Conservation (phyloP, 2,797 vertebrate species). For the Argentina silus region DNA sequence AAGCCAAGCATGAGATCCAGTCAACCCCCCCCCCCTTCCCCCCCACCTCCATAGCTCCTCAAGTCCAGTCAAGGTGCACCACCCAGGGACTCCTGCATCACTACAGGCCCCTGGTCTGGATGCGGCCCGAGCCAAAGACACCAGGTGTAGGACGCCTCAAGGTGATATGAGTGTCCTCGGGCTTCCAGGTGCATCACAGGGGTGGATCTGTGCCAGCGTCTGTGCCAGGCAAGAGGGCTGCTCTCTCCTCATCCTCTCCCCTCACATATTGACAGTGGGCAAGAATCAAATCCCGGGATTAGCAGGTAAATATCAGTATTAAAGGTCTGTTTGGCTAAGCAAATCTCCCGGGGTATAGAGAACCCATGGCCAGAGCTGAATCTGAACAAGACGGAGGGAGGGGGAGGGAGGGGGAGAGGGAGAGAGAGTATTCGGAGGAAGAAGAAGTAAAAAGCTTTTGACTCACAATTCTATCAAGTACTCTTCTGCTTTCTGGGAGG, state of each 20-base stretch:
- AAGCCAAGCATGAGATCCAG: no score
- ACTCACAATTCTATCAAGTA: background rate
- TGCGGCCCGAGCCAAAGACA: background rate
- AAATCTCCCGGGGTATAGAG: constrained; percentile 4
- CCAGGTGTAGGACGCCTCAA: constrained; percentile 21
- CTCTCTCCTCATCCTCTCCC: constrained; percentile 2
- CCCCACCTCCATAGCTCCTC: no score
- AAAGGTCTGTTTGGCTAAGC: constrained; percentile 22
- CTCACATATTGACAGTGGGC: constrained; percentile 9
- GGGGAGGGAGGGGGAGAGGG: background rate
- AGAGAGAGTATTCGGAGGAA: background rate
- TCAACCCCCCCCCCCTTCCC: background rate
- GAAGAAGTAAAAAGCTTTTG: no score
- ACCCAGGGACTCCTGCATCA: background rate
- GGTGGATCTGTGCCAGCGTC: background rate
- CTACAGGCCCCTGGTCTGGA: background rate
- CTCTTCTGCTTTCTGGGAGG: background rate
- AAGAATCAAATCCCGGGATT: constrained; percentile 17
- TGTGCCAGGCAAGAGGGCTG: background rate
- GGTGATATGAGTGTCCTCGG: background rate
- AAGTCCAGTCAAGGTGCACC: background rate
- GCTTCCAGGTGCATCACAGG: background rate
- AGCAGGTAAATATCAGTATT: constrained; percentile 26
- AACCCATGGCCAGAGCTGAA: background rate
- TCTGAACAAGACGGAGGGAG: background rate